Percentiles rank a stretch among this genome's conserved stretches.
phyloP scores from a whole-genome alignment of 2,113 vertebrate species.

The Daubentonia madagascariensis region DNA sequence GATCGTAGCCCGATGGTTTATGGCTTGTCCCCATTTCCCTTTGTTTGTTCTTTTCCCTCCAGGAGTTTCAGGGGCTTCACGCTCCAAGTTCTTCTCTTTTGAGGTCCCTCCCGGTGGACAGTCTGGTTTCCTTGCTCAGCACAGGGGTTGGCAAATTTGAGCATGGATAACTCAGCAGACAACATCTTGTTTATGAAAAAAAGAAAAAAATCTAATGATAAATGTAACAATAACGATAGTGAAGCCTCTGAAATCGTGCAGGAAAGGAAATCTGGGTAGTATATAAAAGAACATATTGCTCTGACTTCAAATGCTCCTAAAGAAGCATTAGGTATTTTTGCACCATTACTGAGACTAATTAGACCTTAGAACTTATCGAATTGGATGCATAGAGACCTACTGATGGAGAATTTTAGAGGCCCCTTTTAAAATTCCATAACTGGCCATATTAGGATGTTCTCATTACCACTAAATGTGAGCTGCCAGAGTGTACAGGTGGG shows the following conservation, averaged over 20 bases:
- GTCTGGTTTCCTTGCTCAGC: background rate
- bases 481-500: background rate
- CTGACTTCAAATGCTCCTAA: background rate
- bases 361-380: fast-evolving
- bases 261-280: background rate
- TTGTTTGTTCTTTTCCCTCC: background rate
- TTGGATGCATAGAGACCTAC: background rate
- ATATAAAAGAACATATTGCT: fast-evolving
- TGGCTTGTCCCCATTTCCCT: fast-evolving
- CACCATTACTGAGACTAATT: background rate
- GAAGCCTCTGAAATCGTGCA: background rate
- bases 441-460: fast-evolving
- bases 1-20: fast-evolving
- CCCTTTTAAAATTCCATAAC: background rate
- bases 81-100: fast-evolving
- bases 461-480: fast-evolving
- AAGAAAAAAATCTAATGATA: background rate
- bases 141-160: background rate
- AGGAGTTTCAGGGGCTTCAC: background rate
- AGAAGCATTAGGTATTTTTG: background rate
- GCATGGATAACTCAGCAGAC: background rate
- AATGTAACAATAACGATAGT: fast-evolving
- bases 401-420: background rate
- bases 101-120: background rate
- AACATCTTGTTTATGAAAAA: background rate